These are phyloP conservation scores for Pycnonotus jocosus DNA, from an alignment of 2,113 vertebrate genomes.

Conservation along the genomic window DNA sequence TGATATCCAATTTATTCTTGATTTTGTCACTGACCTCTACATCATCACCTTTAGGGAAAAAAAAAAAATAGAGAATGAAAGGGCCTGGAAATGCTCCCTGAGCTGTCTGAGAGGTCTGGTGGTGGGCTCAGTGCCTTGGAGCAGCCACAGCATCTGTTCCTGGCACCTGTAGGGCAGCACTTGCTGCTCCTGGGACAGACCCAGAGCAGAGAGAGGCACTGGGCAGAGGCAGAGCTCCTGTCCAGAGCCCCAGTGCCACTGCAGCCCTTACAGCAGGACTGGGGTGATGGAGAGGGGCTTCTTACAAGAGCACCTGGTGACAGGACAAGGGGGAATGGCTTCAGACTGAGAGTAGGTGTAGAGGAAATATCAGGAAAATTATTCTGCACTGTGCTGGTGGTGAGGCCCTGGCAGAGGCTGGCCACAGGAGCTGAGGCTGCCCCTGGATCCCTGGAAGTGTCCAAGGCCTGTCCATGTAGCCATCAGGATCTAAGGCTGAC, in stretches of 20 bases:
- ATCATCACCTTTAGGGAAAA: accelerated
- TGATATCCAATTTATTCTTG: background rate
- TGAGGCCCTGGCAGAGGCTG: background rate
- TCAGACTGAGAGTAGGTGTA: background rate
- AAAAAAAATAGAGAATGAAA: background rate
- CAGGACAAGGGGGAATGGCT: background rate
- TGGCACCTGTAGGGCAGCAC: background rate
- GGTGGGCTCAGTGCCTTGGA: background rate
- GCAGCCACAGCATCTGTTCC: background rate
- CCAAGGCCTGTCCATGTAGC: background rate
- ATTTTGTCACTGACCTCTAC: background rate
- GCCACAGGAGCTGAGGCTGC: background rate
- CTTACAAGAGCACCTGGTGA: accelerated
- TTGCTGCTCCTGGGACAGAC: background rate
- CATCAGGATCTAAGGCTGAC: background rate
- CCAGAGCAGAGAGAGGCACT: background rate
- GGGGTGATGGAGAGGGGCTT: background rate
- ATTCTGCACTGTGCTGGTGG: accelerated
- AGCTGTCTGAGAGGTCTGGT: background rate
- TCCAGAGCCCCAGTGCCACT: background rate
- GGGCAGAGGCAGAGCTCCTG: background rate
- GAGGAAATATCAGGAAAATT: background rate
- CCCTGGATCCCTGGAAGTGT: background rate
- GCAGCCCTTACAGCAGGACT: background rate
- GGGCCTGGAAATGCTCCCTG: background rate